Conservation (phyloP, 2,888 invertebrate genomes). For the Nebria brevicollis region DNA sequence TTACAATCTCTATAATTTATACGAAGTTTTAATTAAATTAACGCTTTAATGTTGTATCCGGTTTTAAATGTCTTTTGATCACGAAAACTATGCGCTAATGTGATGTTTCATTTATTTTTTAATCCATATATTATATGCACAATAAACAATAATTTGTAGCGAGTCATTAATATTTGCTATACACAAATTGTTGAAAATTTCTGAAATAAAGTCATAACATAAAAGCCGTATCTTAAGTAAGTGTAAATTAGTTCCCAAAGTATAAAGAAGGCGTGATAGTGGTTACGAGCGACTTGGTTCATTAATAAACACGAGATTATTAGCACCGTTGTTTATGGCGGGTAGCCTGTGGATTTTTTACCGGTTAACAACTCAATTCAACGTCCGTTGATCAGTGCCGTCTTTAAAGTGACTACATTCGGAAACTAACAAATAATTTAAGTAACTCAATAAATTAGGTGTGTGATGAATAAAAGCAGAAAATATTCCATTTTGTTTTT, state of each 20-base stretch:
- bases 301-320: constrained; percentile 41
- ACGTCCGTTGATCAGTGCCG: background rate
- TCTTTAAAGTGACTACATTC: background rate
- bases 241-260: constrained; percentile 36
- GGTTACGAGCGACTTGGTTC: constrained; percentile 16
- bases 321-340: constrained; percentile 38
- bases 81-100: background rate
- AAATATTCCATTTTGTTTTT: no score
- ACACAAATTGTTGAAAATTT: no score
- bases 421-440: background rate
- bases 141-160: no score
- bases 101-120: no score
- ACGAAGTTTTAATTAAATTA: background rate
- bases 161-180: no score
- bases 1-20: background rate
- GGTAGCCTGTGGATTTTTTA: constrained; percentile 6
- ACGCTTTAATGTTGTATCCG: background rate
- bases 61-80: background rate
- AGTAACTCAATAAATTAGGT: background rate
- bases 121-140: no score
- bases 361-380: constrained; percentile 9
- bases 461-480: no score
- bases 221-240: constrained; percentile 3
- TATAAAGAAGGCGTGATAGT: background rate
- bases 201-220: no score